Percentiles rank a stretch among this genome's conserved stretches.
Evolutionary conservation across 2,888 invertebrate species (phyloP).

Genomic region (Lysandra coridon): DNA sequence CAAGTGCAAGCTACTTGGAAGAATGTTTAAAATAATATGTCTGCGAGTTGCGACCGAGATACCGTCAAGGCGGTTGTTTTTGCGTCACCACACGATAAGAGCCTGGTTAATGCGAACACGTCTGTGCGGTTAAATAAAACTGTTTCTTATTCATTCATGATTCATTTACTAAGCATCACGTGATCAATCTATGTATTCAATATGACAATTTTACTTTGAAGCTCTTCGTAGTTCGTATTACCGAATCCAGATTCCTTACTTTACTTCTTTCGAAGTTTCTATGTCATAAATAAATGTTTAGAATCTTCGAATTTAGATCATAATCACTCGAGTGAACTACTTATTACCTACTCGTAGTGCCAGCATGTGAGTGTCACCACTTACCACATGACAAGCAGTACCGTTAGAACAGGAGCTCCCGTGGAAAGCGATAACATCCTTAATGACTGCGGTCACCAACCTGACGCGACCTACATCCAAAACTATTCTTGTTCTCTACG

Average conservation of each 20-base stretch:
- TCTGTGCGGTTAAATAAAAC: neutral
- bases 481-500: constrained; percentile 33
- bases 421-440: constrained; percentile 46
- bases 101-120: constrained; percentile 24
- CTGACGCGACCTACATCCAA: constrained; percentile 49
- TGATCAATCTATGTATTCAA: too few relatives aligned
- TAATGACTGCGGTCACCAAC: constrained; percentile 47
- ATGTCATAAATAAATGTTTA: too few relatives aligned
- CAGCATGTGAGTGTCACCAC: neutral
- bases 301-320: too few relatives aligned
- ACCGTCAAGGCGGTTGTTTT: constrained; percentile 52
- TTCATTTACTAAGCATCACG: too few relatives aligned
- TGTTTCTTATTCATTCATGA: too few relatives aligned
- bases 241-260: too few relatives aligned
- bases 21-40: constrained; percentile 38
- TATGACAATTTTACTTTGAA: too few relatives aligned
- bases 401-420: constrained; percentile 37
- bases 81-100: constrained; percentile 50
- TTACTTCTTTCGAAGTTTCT: too few relatives aligned
- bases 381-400: constrained; percentile 11
- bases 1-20: neutral
- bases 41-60: constrained; percentile 47
- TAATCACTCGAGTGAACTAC: neutral
- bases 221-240: too few relatives aligned
- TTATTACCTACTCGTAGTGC: neutral